phyloP scores from a whole-genome alignment of 2,797 vertebrate genomes.

The Takifugu rubripes region DNA sequence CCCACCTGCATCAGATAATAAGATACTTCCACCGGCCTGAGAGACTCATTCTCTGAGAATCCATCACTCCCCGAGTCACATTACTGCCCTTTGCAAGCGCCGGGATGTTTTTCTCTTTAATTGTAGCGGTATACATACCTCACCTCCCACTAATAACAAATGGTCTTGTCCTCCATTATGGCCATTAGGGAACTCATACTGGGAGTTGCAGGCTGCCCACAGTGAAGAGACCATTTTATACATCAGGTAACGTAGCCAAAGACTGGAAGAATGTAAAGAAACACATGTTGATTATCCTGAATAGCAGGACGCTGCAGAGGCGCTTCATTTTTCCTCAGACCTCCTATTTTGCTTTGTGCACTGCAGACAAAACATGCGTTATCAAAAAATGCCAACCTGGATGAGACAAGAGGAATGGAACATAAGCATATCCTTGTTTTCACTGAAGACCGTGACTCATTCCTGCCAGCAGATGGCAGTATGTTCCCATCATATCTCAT shows the following conservation, averaged over 20 bases:
- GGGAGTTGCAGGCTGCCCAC: constrained; percentile 67
- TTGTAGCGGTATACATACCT: constrained; percentile 75
- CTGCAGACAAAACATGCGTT: constrained; percentile 15
- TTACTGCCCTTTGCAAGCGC: constrained; percentile 77
- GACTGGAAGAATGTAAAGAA: constrained; percentile 52
- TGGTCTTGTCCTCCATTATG: constrained; percentile 74
- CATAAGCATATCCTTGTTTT: not conserved
- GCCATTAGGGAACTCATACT: constrained; percentile 73
- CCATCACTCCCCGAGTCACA: constrained; percentile 74
- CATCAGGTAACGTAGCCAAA: constrained; percentile 42
- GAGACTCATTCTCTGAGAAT: constrained; percentile 71
- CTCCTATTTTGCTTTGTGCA: constrained; percentile 10
- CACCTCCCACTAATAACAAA: constrained; percentile 72
- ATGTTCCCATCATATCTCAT: constrained; percentile 49
- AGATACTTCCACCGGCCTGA: constrained; percentile 71
- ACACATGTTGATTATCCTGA: constrained; percentile 50
- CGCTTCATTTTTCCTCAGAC: not conserved
- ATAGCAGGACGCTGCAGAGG: constrained; percentile 12
- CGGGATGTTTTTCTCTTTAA: constrained; percentile 77
- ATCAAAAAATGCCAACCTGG: constrained; percentile 31
- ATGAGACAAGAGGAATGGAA: constrained; percentile 10
- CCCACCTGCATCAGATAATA: constrained; percentile 74
- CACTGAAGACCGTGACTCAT: constrained; percentile 5
- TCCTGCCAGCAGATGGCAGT: constrained; percentile 74
- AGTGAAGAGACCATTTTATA: constrained; percentile 59